A percentile compares a stretch with the other conserved stretches of the same genome.
Evolutionary conservation across 2,113 vertebrate genomes (phyloP).

Genomic region (Acrocephalus arundinaceus): DNA sequence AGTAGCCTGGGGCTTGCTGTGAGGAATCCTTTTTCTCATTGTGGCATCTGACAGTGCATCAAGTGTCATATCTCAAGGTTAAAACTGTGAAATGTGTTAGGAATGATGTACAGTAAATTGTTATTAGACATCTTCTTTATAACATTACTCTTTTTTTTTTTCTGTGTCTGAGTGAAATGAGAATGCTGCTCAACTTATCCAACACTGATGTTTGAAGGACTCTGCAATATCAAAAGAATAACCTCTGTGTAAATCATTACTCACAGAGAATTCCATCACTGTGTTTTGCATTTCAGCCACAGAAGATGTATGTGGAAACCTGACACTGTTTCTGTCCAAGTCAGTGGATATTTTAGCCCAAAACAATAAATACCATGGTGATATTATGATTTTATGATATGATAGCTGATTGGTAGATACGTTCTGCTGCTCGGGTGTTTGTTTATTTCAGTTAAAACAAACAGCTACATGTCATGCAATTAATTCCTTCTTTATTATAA

Average conservation of each 20-base stretch:
- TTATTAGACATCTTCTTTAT: neutral
- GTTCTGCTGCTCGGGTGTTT: neutral
- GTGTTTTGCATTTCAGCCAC: neutral
- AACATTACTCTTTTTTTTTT: neutral
- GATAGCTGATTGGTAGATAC: neutral
- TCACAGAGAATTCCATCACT: neutral
- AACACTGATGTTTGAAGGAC: neutral
- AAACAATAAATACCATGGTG: neutral
- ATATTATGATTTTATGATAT: neutral
- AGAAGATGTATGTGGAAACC: neutral
- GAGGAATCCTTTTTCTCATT: neutral
- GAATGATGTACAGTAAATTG: neutral
- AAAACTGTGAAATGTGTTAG: neutral
- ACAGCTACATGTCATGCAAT: neutral
- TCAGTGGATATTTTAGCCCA: neutral
- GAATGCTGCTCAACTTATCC: neutral
- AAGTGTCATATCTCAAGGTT: slow-evolving; percentile 7
- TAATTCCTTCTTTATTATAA: neutral
- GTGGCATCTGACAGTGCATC: neutral
- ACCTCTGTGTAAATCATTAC: neutral
- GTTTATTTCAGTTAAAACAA: neutral
- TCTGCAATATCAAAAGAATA: neutral
- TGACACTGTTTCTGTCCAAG: neutral
- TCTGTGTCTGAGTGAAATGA: neutral
- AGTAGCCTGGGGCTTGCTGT: neutral